Base-by-base conservation (phyloP, 2,113 vertebrate genomes). In the Nerophis ophidion region DNA sequence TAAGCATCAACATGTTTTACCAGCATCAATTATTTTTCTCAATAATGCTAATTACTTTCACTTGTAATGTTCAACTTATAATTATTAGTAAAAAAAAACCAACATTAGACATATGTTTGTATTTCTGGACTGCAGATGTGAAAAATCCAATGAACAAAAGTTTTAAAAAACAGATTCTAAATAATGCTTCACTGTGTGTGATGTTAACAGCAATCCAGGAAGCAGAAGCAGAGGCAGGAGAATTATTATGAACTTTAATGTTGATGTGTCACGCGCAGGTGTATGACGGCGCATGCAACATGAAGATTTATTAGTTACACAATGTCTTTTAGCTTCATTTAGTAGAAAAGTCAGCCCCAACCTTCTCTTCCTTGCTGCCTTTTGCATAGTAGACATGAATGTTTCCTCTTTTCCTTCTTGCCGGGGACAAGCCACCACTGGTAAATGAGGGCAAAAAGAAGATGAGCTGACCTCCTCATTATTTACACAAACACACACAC, bases 301-400 rank as follows among this genome's bases (percentile, higher is more conserved):
- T 68, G 79, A 63, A 52, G 72, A 66, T 35, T 68, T 59, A 78
- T 71, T 70, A 10, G 68, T 68, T 60, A 68, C 71, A 80, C 58
- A 45, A 52, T 58, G 15, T 63, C 45, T 26, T 57, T 42, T 42
- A 65, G 35, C 57, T 70, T 63, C 44, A 54, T 73, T 69, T 68
- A 55, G 15, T 59, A 74, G 50, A 69, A 81, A 81, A 81, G 59
- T 65, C 61, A 17, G 47, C 54, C 26, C 67, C 58, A 60, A 48
- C 54, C 59, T 61, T n/a, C 5, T 58, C 57, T 17, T n/a, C 19
- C 51, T 47, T 17, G 65, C 71, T 60, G 50, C 72, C 68, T 83
- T 79, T 87, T 87, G 86, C 86, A 87, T 87, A 87, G 86, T 84
- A 79, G 54, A 42, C 38, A 17, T 56, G 8, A 40, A 56, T 17